Base-by-base conservation (phyloP, 2,888 invertebrate genomes). In the Clunio marinus region DNA sequence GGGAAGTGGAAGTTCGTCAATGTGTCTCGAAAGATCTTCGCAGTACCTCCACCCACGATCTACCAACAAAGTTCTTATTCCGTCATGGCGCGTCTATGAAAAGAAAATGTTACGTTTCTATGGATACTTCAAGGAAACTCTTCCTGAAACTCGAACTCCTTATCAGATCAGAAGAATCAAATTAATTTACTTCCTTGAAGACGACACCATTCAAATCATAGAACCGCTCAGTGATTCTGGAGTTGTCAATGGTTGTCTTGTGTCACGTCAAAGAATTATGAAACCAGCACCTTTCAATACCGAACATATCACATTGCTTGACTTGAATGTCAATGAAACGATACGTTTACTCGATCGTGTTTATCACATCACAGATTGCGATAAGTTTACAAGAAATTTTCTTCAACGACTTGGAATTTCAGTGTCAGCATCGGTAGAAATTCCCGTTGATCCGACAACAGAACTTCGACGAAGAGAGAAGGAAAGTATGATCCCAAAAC, bases 221-320 rank as follows among this genome's bases (percentile, higher is more conserved):
- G 95, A 96, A 75, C 93, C 93, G 0, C 83, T 84, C 74, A 84
- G 86, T 66, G 95, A 95, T 75, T 91, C 93, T 73, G 94, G 94
- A 2, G 83, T 92, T 72, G 84, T 87, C 35, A 94, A 94, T 84
- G 94, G 94, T 7, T 79, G 89, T 20, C 77, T 96, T 71, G 88
- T 96, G 41, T 84, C 86, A 71, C 85, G 95, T 0, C 93, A 93
- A 76, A 83, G 91, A 73, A 87, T 96, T 71, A 88, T 89, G 0
- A 83, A 89, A 65, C 88, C 91, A 0, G 77, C 84, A 51, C 84
- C 87, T n/a, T 84, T 85, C 74, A 86, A 88, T 72, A 85, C 88
- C 71, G 83, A 88, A 69, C 93, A 88, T 75, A 89, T 88, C 76
- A 91, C 92, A 69, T 84, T 95, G 15, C 83, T 93, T 17, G 93